Evolutionary conservation across 2,888 invertebrate species (phyloP).

Genomic region (Calliopum simillimum): DNA sequence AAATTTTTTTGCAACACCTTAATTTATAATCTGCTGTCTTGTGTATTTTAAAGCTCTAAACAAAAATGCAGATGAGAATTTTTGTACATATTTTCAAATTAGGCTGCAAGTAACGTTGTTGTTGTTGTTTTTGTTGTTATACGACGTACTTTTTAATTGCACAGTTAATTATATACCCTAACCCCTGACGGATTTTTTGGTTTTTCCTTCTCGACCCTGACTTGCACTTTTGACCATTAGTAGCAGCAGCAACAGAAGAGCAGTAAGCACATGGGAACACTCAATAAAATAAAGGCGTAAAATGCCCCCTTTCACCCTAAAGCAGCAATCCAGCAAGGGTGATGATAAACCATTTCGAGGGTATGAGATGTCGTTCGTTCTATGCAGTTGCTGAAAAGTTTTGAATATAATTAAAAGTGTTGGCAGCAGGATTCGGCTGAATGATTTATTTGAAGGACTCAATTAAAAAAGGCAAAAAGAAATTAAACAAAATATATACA

Average conservation of each 20-base stretch:
- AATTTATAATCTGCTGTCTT: too few species aligned
- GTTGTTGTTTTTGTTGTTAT: slow-evolving; percentile 1
- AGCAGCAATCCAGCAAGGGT: too few species aligned
- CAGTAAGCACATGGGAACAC: neutral
- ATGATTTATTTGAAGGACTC: slow-evolving; percentile 32
- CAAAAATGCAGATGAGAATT: too few species aligned
- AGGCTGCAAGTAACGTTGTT: neutral
- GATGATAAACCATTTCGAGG: neutral
- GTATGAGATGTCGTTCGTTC: neutral
- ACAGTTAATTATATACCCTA: slow-evolving; percentile 16
- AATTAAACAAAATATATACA: neutral
- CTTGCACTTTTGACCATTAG: too few species aligned
- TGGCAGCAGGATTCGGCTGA: slow-evolving; percentile 29
- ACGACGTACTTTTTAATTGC: slow-evolving; percentile 15
- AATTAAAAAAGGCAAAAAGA: slow-evolving; percentile 24
- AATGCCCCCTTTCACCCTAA: too few species aligned
- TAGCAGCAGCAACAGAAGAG: neutral
- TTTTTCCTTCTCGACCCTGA: too few species aligned
- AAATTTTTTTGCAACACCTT: too few species aligned
- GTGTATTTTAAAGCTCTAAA: too few species aligned
- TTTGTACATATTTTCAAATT: too few species aligned
- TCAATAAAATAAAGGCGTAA: too few species aligned
- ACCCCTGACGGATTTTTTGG: too few species aligned
- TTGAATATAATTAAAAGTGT: slow-evolving; percentile 36
- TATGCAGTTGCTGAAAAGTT: slow-evolving; percentile 28